Conservation (phyloP, 2,113 vertebrate species). For the Semicossyphus pulcher region DNA sequence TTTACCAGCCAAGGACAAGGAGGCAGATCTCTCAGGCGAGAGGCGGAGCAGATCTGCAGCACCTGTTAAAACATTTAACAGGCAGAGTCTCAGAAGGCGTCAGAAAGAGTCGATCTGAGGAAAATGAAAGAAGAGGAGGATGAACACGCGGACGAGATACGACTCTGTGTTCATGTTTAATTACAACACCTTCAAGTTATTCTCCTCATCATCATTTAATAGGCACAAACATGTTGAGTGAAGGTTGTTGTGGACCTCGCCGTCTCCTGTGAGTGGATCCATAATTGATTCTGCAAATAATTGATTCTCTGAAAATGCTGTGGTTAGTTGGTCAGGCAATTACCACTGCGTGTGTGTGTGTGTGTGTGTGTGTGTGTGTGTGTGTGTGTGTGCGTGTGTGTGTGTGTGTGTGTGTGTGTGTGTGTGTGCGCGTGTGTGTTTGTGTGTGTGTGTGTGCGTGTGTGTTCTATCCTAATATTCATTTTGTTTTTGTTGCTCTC, state of each 20-base stretch:
- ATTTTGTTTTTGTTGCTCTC: neutral
- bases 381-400: neutral
- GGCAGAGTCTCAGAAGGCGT: constrained; percentile 41
- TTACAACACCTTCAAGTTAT: neutral
- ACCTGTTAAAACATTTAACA: constrained; percentile 68
- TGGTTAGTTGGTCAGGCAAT: constrained; percentile 1
- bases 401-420: neutral
- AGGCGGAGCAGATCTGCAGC: constrained; percentile 45
- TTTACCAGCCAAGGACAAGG: constrained; percentile 74
- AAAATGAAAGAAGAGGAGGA: neutral
- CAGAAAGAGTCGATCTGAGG: constrained; percentile 45
- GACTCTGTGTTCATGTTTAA: constrained; percentile 25
- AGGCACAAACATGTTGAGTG: neutral
- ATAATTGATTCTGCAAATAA: constrained; percentile 35
- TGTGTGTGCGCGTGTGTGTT: too few relatives aligned
- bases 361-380: neutral
- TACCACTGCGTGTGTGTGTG: constrained; percentile 9
- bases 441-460: too few relatives aligned
- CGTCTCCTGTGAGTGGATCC: neutral
- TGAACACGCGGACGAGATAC: neutral
- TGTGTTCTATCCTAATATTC: neutral
- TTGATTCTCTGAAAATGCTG: constrained; percentile 23
- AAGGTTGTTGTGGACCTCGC: neutral
- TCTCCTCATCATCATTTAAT: neutral
- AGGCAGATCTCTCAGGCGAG: constrained; percentile 48